phyloP scores from a whole-genome alignment of 2,888 invertebrate genomes.

The Zygogramma bicolorata region DNA sequence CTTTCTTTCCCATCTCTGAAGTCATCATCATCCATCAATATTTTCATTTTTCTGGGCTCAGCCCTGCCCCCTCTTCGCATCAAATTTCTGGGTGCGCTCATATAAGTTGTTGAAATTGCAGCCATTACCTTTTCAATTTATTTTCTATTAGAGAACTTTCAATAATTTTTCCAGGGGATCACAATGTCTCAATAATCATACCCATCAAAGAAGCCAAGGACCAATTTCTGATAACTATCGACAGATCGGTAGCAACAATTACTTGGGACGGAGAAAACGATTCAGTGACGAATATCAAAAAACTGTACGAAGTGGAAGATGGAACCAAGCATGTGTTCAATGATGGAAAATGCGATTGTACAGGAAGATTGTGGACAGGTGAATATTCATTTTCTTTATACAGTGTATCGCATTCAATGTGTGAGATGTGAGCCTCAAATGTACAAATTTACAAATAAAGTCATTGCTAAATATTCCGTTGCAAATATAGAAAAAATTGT shows the following conservation, averaged over 20 bases:
- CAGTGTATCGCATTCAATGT: neutral
- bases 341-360: conserved; percentile 83
- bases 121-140: neutral
- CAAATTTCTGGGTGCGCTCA: too few species aligned
- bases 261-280: conserved; percentile 75
- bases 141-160: neutral
- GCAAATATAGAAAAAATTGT: too few species aligned
- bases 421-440: too few species aligned
- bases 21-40: too few species aligned
- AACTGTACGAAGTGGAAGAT: conserved; percentile 72
- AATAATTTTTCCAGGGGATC: conserved; percentile 19
- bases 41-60: too few species aligned
- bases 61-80: too few species aligned
- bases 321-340: conserved; percentile 75
- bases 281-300: conserved; percentile 67
- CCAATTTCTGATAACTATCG: conserved; percentile 75
- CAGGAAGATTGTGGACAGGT: conserved; percentile 75
- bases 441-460: too few species aligned
- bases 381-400: conserved; percentile 8
- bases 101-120: too few species aligned
- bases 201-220: conserved; percentile 73
- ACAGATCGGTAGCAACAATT: conserved; percentile 72
- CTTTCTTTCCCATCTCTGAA: too few species aligned
- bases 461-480: too few species aligned
- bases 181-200: conserved; percentile 70